Conservation (phyloP, 1,140 invertebrate genomes). For the Trinorchestia longiramus region DNA sequence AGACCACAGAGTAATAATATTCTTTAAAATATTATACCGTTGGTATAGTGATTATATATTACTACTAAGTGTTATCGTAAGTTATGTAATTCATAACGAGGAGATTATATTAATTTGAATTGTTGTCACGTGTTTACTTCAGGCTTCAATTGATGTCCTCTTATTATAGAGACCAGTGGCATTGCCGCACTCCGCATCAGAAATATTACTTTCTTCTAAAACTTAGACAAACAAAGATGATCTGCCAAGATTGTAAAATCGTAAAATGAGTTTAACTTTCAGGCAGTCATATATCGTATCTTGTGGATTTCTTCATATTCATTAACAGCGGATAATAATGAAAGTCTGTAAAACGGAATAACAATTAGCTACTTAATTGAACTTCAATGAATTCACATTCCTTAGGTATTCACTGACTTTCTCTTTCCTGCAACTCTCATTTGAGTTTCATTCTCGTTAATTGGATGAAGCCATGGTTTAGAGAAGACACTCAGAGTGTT, state of each 20-base stretch:
- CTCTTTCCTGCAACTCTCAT: slow-evolving; percentile 9
- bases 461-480: not conserved
- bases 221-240: not conserved
- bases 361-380: not conserved
- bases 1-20: too few species aligned
- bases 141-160: not conserved
- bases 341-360: not conserved
- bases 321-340: not conserved
- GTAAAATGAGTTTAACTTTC: too few species aligned
- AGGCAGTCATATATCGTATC: too few species aligned
- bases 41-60: too few species aligned
- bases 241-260: not conserved
- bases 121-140: not conserved
- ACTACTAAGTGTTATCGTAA: too few species aligned
- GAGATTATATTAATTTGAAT: too few species aligned
- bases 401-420: not conserved
- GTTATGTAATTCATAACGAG: too few species aligned
- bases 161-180: not conserved
- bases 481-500: not conserved
- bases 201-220: not conserved
- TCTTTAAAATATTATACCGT: too few species aligned
- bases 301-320: not conserved
- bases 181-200: not conserved
- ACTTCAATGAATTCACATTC: not conserved
- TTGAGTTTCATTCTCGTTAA: slow-evolving; percentile 12